A percentile compares a stretch with the other conserved stretches of the same genome.
These are phyloP conservation scores for Agrochola macilenta DNA, from an alignment of 2,888 invertebrate genomes.

Conservation along the genomic window DNA sequence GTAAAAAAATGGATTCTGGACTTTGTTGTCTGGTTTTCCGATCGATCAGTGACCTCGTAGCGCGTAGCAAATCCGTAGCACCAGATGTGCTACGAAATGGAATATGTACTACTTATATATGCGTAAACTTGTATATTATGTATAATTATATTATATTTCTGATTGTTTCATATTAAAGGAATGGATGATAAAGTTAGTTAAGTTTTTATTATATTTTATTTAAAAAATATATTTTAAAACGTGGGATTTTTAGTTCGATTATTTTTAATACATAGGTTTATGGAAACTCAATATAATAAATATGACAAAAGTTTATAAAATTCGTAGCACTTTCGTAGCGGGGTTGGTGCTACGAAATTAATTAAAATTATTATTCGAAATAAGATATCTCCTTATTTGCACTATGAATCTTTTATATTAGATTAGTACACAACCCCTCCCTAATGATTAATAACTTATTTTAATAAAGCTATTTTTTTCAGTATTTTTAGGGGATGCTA, in stretches of 20 bases:
- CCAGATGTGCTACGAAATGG: conserved; percentile 76
- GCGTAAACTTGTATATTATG: conserved; percentile 46
- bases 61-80: conserved; percentile 83
- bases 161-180: neutral
- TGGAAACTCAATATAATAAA: neutral
- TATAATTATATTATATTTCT: conserved; percentile 17
- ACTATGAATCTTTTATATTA: neutral
- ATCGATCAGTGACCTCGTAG: conserved; percentile 77
- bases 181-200: neutral
- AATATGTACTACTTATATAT: conserved; percentile 65
- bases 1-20: conserved; percentile 49
- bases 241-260: neutral
- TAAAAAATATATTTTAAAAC: neutral
- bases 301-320: neutral
- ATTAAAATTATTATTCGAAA: neutral
- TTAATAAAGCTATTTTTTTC: neutral
- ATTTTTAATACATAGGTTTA: neutral
- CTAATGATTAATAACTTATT: neutral
- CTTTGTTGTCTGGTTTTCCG: conserved; percentile 56
- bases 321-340: conserved; percentile 69
- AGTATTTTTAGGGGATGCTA: neutral
- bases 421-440: neutral
- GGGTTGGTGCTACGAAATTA: conserved; percentile 61
- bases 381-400: neutral
- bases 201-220: conserved; percentile 1